Base-by-base conservation (phyloP, 1,140 invertebrate species). In the Drosophila kepulauana region DNA sequence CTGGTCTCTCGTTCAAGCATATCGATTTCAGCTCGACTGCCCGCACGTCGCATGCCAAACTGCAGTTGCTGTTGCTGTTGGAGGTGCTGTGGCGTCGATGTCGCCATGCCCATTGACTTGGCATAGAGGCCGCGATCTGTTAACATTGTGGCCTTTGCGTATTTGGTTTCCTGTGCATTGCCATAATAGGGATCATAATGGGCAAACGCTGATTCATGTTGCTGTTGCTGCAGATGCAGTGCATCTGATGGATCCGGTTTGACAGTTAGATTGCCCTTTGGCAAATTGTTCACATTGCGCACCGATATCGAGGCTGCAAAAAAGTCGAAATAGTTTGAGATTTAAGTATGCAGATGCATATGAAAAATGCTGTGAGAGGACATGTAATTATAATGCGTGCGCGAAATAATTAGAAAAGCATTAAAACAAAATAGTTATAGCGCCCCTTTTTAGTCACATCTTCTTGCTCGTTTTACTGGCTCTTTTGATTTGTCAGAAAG, bases 261-360 rank as follows among this genome's bases (percentile, higher is more conserved):
- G 20, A 92, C 91, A 6, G 91, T 92, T 4, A 92, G 77, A 67
- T 91, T 92, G 10, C 79, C 81, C 72, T 91, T 89, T 46, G 91
- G 92, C 71, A 92, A 78, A 65, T 91, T 92, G 63, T 81, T 84
- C 5, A 92, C 92, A 75, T 92, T 92, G 43, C 84, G 91, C 48
- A 92, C 91, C 15, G 92, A 92, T 57, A 92, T 92, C 20, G 92
- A 92, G 52, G 92, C 92, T 92, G 77, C 8, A 91, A 82, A 91
- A 82, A 30, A 10, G 28, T 43, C 54, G 15, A 54, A 8, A 70
- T 11, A 11, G 57, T 45, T 48, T 33, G 3, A 52, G 3, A 52
- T 71, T 66, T 58, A 10, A 75, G 52, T 38, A 30, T 10, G 15
- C 33, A 7, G 11, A 1, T 28, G 15, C 13, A 43, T 15, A 11